Evolutionary conservation across 2,113 vertebrate species (phyloP), one percentile per base, ranked within the genome.

Genomic region (Gavia stellata): DNA sequence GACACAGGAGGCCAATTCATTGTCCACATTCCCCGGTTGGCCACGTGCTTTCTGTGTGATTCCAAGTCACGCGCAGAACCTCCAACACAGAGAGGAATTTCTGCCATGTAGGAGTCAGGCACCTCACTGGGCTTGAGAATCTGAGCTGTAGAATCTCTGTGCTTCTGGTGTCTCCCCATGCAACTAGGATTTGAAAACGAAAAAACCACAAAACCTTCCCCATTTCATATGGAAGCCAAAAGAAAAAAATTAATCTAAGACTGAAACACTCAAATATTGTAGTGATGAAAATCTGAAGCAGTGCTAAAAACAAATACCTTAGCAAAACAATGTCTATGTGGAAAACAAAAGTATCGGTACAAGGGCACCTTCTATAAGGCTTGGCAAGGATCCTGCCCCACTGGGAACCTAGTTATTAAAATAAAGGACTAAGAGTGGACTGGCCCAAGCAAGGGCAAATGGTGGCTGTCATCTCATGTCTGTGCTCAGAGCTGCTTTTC

Each of bases 1-100:
- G 34, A 70, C 67, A 90, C 59, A 73, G 63, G 59, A 87, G 52
- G 52, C 33, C 52, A 52, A 75, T 88, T 95, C 78, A 86, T 42
- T 58, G 58, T 58, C 58, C 79, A 29, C 36, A 80, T 75, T 95
- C 70, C 58, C 49, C 8, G 5, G 42, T 13, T 5, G 10, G 73
- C 34, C 74, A 70, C 31, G 2, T 94, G 92, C 36, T 82, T 86
- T 91, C 70, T 82, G 58, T 56, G 34, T 68, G 81, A 68, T 75
- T 95, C 78, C 73, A 79, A 79, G 49, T 34, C 93, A 56, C 3
- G 4, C 86, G 79, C 77, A 84, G 47, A 49, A 17, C 52, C 95
- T 85, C 78, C 65, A 93, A 97, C 92, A 94, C 84, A 70, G 5
- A 4, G 21, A 91, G 65, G 74, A 95, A 96, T 95, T 95, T 95